Evolutionary conservation across 2,113 vertebrate genomes (phyloP).

Genomic region (Oncorhynchus tshawytscha): DNA sequence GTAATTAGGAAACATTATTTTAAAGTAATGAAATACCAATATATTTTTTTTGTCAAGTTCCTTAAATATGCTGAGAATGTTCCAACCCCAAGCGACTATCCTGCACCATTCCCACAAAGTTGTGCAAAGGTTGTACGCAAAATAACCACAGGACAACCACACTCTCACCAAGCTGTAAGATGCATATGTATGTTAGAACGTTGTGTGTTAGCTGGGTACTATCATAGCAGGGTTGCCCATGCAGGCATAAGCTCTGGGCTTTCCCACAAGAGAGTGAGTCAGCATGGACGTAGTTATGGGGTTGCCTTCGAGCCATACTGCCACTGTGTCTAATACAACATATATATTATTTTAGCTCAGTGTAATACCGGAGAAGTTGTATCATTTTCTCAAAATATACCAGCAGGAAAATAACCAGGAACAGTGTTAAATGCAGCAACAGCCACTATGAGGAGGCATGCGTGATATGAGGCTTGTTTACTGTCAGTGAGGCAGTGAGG

Average conservation of each 20-base stretch:
- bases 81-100: too few species aligned
- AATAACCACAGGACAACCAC: too few species aligned
- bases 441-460: not conserved
- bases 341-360: not conserved
- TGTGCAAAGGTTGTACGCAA: too few species aligned
- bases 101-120: too few species aligned
- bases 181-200: too few species aligned
- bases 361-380: not conserved
- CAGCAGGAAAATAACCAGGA: not conserved
- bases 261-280: not conserved
- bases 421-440: not conserved
- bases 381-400: not conserved
- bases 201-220: too few species aligned
- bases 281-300: not conserved
- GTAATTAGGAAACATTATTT: too few species aligned
- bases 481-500: conserved; percentile 54
- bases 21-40: too few species aligned
- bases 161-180: too few species aligned
- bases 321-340: not conserved
- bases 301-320: not conserved
- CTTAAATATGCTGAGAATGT: too few species aligned
- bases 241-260: not conserved
- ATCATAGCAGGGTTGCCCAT: not conserved
- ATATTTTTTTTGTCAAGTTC: too few species aligned
- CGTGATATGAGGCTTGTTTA: conserved; percentile 16